Evolutionary conservation across 2,888 invertebrate genomes (phyloP), one percentile per base, ranked within the genome.

Genomic region (Dione vanillae): DNA sequence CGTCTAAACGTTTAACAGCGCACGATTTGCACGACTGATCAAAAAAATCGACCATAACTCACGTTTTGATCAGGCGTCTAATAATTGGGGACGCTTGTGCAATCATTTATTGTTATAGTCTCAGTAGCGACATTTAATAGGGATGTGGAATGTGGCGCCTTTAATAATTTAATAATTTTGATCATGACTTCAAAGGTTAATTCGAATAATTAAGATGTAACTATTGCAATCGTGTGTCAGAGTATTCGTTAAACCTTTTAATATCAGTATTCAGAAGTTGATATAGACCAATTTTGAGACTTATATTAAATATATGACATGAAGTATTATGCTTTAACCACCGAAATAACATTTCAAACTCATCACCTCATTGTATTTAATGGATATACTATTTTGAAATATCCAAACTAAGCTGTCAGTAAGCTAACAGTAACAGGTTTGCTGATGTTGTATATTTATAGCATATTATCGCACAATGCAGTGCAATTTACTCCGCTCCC

Each of bases 401-500:
- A 16, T 27, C 0, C 37, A 52, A 52, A 37, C 37, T 27, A 52
- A 54, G 54, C 16, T 64, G 64, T 35, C 52, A 45, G 47, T n/a
- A 54, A 45, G 37, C 37, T 40, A 35, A 45, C 47, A 40, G 35
- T 40, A 43, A 54, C 59, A 45, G 37, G 67, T 61, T 52, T 54
- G 49, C 52, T 43, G 35, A 52, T 54, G 65, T 69, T 68, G 37
- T 72, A 73, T 74, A 75, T 75, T 75, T 66, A 76, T 73, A 67
- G 69, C 54, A 64, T 70, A 75, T 75, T 72, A 76, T 41, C 43
- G 73, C 69, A 77, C 73, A 78, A 78, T 74, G 75, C 71, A 73
- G 67, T 72, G 75, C 78, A 76, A 76, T 77, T 71, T 69, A 71
- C 72, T 67, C 75, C 76, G 77, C 83, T 81, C 86, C 85, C 85